Evolutionary conservation across 2,888 invertebrate species (phyloP).

Genomic region (Andrena flavipes): DNA sequence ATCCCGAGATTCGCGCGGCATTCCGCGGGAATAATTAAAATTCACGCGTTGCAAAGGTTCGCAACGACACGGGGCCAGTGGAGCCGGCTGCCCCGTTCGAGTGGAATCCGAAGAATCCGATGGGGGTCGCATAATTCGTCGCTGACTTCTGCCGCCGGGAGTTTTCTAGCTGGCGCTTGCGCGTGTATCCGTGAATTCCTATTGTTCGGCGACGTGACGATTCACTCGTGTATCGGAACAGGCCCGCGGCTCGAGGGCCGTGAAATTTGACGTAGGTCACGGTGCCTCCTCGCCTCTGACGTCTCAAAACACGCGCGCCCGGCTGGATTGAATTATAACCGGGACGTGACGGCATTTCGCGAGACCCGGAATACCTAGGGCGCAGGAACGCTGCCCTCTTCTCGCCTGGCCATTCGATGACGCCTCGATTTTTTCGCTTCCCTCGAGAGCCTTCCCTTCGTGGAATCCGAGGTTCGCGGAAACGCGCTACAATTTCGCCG

Average conservation of each 20-base stretch:
- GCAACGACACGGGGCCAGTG: background rate
- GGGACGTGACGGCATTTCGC: constrained; percentile 45
- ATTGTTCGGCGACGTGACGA: constrained; percentile 58
- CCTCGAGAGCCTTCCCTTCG: background rate
- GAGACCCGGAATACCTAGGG: constrained; percentile 33
- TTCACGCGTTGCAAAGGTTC: background rate
- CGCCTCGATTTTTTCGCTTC: background rate
- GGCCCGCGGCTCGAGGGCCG: constrained; percentile 46
- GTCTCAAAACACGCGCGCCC: constrained; percentile 42
- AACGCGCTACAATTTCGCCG: background rate
- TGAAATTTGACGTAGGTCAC: constrained; percentile 76
- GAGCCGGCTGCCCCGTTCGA: background rate
- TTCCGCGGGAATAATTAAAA: constrained; percentile 2
- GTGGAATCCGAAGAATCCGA: constrained; percentile 45
- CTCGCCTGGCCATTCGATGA: background rate
- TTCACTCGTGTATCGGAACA: constrained; percentile 38
- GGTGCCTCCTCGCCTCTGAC: constrained; percentile 56
- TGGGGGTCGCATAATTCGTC: constrained; percentile 48
- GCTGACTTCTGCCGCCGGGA: constrained; percentile 33
- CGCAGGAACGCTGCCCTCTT: constrained; percentile 16
- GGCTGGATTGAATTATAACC: constrained; percentile 51
- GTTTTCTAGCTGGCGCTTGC: constrained; percentile 32
- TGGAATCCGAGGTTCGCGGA: background rate
- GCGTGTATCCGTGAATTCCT: background rate
- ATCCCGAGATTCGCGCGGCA: background rate